A percentile compares a stretch with the other conserved stretches of the same genome.
These are phyloP conservation scores for Globodera rostochiensis DNA, from an alignment of 1,140 invertebrate species.

Conservation along the genomic window DNA sequence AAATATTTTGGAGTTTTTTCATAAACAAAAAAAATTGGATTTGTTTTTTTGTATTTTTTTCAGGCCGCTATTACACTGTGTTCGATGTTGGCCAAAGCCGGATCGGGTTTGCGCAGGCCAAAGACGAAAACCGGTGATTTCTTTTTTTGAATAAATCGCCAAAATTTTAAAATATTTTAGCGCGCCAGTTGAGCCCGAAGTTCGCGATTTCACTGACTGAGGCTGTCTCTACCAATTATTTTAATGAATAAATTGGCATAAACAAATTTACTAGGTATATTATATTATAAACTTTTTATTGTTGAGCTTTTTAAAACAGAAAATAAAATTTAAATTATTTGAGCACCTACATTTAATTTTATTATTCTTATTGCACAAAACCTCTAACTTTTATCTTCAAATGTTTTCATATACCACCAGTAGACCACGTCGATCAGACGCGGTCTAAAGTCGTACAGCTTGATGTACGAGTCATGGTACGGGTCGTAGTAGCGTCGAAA, in stretches of 20 bases:
- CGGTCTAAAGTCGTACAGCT: conserved; percentile 22
- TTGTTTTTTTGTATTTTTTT: neutral
- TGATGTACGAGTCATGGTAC: conserved; percentile 24
- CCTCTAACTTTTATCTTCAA: no score
- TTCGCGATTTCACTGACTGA: neutral
- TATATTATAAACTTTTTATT: no score
- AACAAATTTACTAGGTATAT: no score
- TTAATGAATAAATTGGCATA: no score
- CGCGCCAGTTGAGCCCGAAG: conserved; percentile 16
- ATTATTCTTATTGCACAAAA: no score
- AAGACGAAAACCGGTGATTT: conserved; percentile 37
- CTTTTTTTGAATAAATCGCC: neutral
- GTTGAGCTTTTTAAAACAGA: no score
- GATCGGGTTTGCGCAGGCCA: conserved; percentile 84
- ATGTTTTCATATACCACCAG: no score
- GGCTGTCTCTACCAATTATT: no score
- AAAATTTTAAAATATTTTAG: conserved; percentile 7
- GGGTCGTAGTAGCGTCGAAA: conserved; percentile 21
- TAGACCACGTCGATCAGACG: conserved; percentile 15
- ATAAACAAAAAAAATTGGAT: neutral
- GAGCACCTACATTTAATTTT: no score
- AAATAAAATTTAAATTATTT: no score
- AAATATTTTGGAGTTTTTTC: no score
- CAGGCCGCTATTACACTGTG: conserved; percentile 62
- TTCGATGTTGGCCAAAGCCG: conserved; percentile 74